Base-by-base conservation (phyloP, 2,888 invertebrate species). In the Cataglyphis altisquamis region DNA sequence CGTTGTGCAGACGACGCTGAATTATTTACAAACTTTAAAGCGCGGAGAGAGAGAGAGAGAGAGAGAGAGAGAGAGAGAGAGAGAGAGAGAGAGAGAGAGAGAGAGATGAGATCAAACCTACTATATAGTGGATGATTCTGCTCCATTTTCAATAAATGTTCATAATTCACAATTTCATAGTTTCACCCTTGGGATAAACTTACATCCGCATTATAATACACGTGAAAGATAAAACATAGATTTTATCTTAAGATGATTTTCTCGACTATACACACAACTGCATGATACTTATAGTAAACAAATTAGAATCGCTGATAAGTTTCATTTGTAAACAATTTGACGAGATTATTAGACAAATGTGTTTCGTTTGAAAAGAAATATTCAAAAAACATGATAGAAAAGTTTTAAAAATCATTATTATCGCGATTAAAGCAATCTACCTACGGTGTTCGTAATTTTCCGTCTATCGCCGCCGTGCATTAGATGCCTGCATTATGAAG, bases 21-120 rank as follows among this genome's bases (percentile, higher is more conserved):
- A 89, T 88, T 86, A 89, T 89, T 88, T 88, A 88, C 84, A 77
- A 87, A 88, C 36, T 48, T 70, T 78, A 80, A 83, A 70, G 78
- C 57, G 67, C 39, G 62, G 12, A 45, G 21, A 41, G 32, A 36
- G 15, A 21, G 32, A 45, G 29, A 52, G 36, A 21, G 21, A 10
- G 67, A 12, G 67, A 1, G 21, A 32, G 32, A 6, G 6, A 32
- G 32, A 32, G 32, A 32, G 32, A 32, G 32, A 32, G 32, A 32
- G 32, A 32, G 32, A 32, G 32, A 32, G 32, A 32, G 32, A 32
- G 32, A 32, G 32, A 32, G 18, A 45, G 15, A 41, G 32, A 36
- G 8, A 10, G 41, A 45, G 41, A 18, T 78, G 62, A 72, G 72
- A 72, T 45, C 60, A 45, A 45, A 45, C 60, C 60, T 57, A 41